Base-by-base conservation (phyloP, 2,797 vertebrate genomes). In the Microcaecilia unicolor region DNA sequence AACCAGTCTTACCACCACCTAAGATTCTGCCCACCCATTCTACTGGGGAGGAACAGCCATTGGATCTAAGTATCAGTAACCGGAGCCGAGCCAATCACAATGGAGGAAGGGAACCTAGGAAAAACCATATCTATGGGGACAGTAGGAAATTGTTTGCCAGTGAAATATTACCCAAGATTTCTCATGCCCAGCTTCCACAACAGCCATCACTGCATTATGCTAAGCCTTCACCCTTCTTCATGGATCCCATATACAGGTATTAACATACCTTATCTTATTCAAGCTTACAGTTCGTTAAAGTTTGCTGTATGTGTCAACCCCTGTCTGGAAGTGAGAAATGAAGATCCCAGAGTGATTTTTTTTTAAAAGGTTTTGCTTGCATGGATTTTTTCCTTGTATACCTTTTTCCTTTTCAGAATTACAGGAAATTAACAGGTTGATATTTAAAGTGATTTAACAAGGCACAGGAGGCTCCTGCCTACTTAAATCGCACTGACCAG, bases 211-310 rank as follows among this genome's bases (percentile, higher is more conserved):
- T 99, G 60, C 96, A 99, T 74, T 98, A 98, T 1, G 93, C 94
- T 64, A 98, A 98, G 81, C 95, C 95, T 19, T 98, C 95, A 0
- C 90, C 95, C 28, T 98, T 99, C 73, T 98, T 98, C 87, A 98
- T 99, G 95, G 96, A 99, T 70, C 96, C 96, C 47, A 99, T 99
- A 62, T 99, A 98, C 93, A 99, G 96, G 96, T 98, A 98, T 85
- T 90, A 84, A 79, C 85, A 73, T 48, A 65, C 47, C 67, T 78
- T 53, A 48, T 54, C 70, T 65, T 70, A 61, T 49, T 33, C 3
- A 0, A 18, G n/a, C n/a, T n/a, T n/a, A n/a, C n/a, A n/a, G n/a
- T n/a, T n/a, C n/a, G n/a, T n/a, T n/a, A n/a, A n/a, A n/a, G n/a
- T n/a, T n/a, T n/a, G n/a, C n/a, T n/a, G n/a, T n/a, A n/a, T n/a